Evolutionary conservation across 53 echinoderm and acorn worm species (phyloP).

Genomic region (Zoroaster sp.): DNA sequence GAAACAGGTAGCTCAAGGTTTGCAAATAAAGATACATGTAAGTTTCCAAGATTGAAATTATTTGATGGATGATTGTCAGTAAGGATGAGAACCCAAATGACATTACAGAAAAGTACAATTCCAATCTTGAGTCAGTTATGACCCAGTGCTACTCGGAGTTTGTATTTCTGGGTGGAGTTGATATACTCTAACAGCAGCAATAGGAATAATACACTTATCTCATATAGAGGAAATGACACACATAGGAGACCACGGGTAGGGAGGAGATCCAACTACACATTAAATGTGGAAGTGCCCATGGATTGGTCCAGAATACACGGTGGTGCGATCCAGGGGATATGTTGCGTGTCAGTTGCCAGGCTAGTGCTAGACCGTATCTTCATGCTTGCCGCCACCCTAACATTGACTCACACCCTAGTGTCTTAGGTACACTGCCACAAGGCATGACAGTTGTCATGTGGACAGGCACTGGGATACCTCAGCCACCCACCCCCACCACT

Average conservation of each 20-base stretch:
- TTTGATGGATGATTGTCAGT: not conserved
- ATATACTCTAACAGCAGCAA: not conserved
- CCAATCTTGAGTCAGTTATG: not conserved
- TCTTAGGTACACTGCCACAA: slow-evolving; percentile 15
- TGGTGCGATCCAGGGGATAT: not conserved
- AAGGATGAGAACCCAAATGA: not conserved
- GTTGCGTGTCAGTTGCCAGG: slow-evolving; percentile 33
- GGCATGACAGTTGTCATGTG: slow-evolving; percentile 22
- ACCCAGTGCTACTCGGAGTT: not conserved
- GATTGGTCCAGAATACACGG: slow-evolving; percentile 28
- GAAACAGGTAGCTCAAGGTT: not conserved
- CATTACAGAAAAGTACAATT: not conserved
- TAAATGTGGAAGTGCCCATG: slow-evolving; percentile 41
- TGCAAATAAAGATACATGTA: not conserved
- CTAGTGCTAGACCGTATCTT: slow-evolving; percentile 53
- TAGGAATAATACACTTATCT: slow-evolving; percentile 1
- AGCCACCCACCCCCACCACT: not conserved
- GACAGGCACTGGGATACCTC: slow-evolving; percentile 33
- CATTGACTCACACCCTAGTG: slow-evolving; percentile 43
- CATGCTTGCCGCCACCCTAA: slow-evolving; percentile 14
- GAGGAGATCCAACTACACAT: not conserved
- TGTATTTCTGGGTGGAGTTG: not conserved
- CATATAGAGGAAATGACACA: slow-evolving; percentile 47
- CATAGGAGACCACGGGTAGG: not conserved
- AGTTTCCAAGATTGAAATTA: not conserved